phyloP scores from a whole-genome alignment of 1,140 invertebrate species.

The Megathymus violae region DNA sequence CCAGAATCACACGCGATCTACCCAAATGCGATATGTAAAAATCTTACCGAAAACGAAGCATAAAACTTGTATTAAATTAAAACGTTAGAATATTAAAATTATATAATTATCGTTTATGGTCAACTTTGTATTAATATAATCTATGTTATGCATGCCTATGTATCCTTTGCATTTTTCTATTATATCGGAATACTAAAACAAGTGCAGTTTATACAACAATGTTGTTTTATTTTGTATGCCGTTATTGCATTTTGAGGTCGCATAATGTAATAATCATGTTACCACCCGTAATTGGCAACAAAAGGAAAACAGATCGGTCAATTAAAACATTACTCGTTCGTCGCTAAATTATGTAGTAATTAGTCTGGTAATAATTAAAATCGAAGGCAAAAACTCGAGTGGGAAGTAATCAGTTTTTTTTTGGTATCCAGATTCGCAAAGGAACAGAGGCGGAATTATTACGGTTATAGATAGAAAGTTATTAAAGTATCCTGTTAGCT shows the following conservation, averaged over 20 bases:
- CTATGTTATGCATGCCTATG: too few relatives aligned
- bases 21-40: conserved; percentile 42
- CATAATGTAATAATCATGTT: conserved; percentile 66
- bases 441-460: conserved; percentile 38
- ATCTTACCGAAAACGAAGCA: conserved; percentile 33
- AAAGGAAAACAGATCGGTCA: conserved; percentile 61
- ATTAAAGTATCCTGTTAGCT: neutral
- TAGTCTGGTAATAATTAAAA: conserved; percentile 71
- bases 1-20: conserved; percentile 50
- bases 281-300: conserved; percentile 59
- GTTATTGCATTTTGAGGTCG: too few relatives aligned
- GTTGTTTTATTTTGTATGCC: too few relatives aligned
- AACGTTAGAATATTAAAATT: conserved; percentile 59
- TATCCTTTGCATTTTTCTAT: too few relatives aligned
- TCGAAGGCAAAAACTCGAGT: conserved; percentile 72
- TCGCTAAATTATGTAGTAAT: conserved; percentile 75
- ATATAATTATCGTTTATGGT: too few relatives aligned
- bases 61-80: conserved; percentile 41
- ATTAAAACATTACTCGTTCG: conserved; percentile 77
- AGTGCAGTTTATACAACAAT: too few relatives aligned
- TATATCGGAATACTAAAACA: too few relatives aligned
- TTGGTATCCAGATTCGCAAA: conserved; percentile 47
- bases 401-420: conserved; percentile 69
- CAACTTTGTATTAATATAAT: too few relatives aligned
- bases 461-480: conserved; percentile 12